These are phyloP conservation scores for Melanotaenia trifasciata DNA, from an alignment of 2,797 vertebrate species.

Conservation along the genomic window DNA sequence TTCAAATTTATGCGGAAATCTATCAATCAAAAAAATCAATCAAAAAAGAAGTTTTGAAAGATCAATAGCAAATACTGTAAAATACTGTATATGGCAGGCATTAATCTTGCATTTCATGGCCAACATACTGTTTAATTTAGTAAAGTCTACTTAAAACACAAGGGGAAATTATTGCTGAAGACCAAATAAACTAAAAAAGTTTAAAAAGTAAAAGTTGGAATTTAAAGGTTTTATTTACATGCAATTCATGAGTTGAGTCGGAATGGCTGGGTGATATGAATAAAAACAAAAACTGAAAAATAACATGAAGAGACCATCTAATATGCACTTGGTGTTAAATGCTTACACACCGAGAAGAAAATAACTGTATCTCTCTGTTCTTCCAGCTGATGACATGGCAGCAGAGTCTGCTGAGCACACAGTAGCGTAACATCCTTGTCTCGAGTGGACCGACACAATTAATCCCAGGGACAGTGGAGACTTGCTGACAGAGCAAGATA, in stretches of 20 bases:
- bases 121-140: too few relatives aligned
- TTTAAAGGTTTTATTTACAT: too few relatives aligned
- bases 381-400: conserved; percentile 32
- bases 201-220: not conserved
- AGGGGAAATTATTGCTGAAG: too few relatives aligned
- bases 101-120: too few relatives aligned
- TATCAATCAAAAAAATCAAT: too few relatives aligned
- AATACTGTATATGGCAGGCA: too few relatives aligned
- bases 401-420: conserved; percentile 49
- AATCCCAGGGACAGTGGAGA: conserved; percentile 72
- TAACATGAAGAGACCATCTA: not conserved
- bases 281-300: not conserved
- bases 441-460: conserved; percentile 74
- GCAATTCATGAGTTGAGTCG: not conserved
- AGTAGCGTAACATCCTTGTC: conserved; percentile 66
- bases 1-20: too few relatives aligned
- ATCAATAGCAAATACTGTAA: too few relatives aligned
- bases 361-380: conserved; percentile 20
- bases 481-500: conserved; percentile 76
- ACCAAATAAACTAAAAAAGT: too few relatives aligned
- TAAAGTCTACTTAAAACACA: too few relatives aligned
- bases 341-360: conserved; percentile 26
- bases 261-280: not conserved
- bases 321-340: conserved; percentile 14
- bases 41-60: too few relatives aligned